Evolutionary conservation across 1,140 invertebrate genomes (phyloP), one percentile per base, ranked within the genome.

Genomic region (Ruditapes philippinarum): DNA sequence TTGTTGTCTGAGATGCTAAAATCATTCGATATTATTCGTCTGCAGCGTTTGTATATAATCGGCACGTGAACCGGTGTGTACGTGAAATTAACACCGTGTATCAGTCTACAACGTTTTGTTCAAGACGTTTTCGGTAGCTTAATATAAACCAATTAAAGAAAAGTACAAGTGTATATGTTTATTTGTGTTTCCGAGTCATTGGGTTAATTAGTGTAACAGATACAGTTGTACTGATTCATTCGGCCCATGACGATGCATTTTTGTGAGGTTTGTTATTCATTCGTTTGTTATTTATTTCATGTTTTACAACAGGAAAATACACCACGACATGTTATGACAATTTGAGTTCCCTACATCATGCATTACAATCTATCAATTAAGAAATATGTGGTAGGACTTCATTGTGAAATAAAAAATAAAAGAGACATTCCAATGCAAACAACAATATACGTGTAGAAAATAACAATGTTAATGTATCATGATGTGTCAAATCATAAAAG

Each of bases 131-230:
- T 70, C n/a, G 65, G 14, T 31, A 14, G 65, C 33, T 40, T 31
- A 70, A 38, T 38, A 38, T 70, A 70, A 33, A 70, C 36, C 22
- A 36, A 70, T 38, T 70, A 38, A 40, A 70, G 33, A 19, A 36
- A 70, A 70, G 65, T 70, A 70, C 65, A 70, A 70, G 65, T 70
- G 36, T 70, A 70, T 70, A 38, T 38, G 33, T 31, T 70, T 70
- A 70, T 70, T 70, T 70, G 65, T 70, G 31, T 70, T 70, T 70
- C 36, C 65, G 65, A 70, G 36, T 70, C 65, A 70, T 70, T 70
- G 65, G 65, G 65, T 70, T 70, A 70, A 70, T 70, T 70, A 70
- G 33, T 40, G 65, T 70, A 70, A 70, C 65, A 40, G 65, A 70
- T 70, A 70, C 65, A 19, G 4, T 36, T 65, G n/a, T 28, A 65